These are phyloP conservation scores for Drosophila sordidula DNA, from an alignment of 2,888 invertebrate species.

Conservation along the genomic window DNA sequence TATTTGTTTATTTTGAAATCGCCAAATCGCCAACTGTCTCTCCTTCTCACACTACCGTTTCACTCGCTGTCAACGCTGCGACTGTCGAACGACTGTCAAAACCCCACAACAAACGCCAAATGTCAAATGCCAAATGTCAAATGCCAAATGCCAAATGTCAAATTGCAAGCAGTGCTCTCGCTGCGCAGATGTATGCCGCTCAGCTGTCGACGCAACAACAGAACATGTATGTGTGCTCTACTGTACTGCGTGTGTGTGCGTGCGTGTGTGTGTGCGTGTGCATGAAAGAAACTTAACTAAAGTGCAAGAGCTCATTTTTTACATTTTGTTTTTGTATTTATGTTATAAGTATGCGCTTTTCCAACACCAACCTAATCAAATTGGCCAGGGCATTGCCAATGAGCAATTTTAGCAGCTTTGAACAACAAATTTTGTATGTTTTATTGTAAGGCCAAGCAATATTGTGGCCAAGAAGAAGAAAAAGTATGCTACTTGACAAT, in stretches of 20 bases:
- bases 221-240: slow-evolving; percentile 92
- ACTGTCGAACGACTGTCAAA: slow-evolving; percentile 30
- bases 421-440: slow-evolving; percentile 36
- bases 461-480: slow-evolving; percentile 18
- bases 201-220: slow-evolving; percentile 96
- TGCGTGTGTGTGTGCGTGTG: slow-evolving; percentile 34
- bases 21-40: slow-evolving; percentile 55
- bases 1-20: slow-evolving; percentile 67
- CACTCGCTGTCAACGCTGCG: slow-evolving; percentile 43
- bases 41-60: slow-evolving; percentile 46
- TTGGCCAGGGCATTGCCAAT: slow-evolving; percentile 96
- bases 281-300: slow-evolving; percentile 70
- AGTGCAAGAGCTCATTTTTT: slow-evolving; percentile 65
- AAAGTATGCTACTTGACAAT: slow-evolving; percentile 86
- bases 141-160: slow-evolving; percentile 34
- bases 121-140: slow-evolving; percentile 45
- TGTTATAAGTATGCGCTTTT: slow-evolving; percentile 77
- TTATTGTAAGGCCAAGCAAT: slow-evolving; percentile 8
- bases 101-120: slow-evolving; percentile 31
- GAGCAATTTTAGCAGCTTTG: slow-evolving; percentile 61
- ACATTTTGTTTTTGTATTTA: slow-evolving; percentile 55
- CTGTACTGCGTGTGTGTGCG: slow-evolving; percentile 19
- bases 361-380: slow-evolving; percentile 62
- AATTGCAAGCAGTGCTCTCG: slow-evolving; percentile 92
- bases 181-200: slow-evolving; percentile 97